Percentiles rank a stretch among this genome's conserved stretches.
Conservation (phyloP, 1,140 invertebrate species). For the Pantala flavescens region DNA sequence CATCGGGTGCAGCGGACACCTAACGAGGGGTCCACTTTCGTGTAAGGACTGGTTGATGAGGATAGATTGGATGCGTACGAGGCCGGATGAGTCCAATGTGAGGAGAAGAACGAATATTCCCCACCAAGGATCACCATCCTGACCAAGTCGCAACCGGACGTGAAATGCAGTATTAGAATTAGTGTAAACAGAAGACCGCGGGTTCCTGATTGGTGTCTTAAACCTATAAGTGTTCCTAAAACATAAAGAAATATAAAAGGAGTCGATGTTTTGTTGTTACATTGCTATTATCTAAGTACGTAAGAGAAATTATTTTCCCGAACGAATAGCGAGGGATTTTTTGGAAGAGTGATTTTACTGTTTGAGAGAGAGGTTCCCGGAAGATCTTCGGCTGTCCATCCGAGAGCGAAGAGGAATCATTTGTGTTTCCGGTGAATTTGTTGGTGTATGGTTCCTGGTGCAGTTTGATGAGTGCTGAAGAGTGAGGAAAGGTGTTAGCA, state of each 20-base stretch:
- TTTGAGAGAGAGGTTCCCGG: neutral
- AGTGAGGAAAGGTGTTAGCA: neutral
- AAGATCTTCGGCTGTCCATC: neutral
- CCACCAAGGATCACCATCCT: neutral
- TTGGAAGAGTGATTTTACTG: neutral
- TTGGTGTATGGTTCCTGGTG: slow-evolving; percentile 7
- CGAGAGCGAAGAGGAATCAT: neutral
- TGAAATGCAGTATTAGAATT: slow-evolving; percentile 10
- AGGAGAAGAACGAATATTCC: neutral
- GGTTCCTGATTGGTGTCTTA: slow-evolving; percentile 5
- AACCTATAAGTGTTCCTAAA: slow-evolving; percentile 6
- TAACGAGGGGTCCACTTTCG: no score
- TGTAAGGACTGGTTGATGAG: no score
- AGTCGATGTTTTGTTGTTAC: slow-evolving; percentile 8
- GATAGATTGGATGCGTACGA: neutral
- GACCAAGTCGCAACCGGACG: neutral
- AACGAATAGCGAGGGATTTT: neutral
- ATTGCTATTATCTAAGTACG: slow-evolving; percentile 6
- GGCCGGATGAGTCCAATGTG: neutral
- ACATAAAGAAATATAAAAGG: neutral
- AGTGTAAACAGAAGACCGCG: slow-evolving; percentile 3
- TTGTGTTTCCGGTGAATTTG: slow-evolving; percentile 5
- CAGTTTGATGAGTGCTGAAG: neutral
- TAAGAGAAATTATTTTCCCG: neutral
- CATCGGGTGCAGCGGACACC: no score